These are phyloP conservation scores for Thereva nobilitata DNA, from an alignment of 2,888 invertebrate genomes.

Conservation along the genomic window DNA sequence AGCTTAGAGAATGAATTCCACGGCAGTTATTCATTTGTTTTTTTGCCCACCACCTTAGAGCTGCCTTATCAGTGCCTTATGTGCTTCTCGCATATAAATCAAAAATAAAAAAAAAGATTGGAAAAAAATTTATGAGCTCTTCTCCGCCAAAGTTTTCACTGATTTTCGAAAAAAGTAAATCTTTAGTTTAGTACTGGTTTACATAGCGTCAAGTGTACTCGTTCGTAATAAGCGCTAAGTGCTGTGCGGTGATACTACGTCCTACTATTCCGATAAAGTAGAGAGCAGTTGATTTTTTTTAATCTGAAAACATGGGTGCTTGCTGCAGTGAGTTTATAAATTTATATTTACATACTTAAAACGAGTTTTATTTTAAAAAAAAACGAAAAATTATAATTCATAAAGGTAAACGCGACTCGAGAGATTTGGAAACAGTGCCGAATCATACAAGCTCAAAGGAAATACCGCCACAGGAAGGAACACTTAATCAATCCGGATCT, in stretches of 20 bases:
- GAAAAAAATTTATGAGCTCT: too few relatives aligned
- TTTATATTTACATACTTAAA: background rate
- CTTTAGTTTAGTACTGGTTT: too few relatives aligned
- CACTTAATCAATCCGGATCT: constrained; percentile 13
- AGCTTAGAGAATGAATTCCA: constrained; percentile 2
- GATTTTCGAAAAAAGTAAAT: too few relatives aligned
- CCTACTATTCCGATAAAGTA: background rate
- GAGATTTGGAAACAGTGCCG: constrained; percentile 16
- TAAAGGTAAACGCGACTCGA: constrained; percentile 18
- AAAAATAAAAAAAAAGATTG: background rate
- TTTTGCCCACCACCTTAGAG: background rate
- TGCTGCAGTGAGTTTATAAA: constrained; percentile 20
- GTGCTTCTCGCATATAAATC: background rate
- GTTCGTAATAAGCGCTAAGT: too few relatives aligned
- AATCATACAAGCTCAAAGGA: constrained; percentile 5
- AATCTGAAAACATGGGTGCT: constrained; percentile 16
- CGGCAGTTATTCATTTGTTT: constrained; percentile 1
- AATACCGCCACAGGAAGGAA: constrained; percentile 7
- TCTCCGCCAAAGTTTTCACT: too few relatives aligned
- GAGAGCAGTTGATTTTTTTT: background rate
- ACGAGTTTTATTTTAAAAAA: too few relatives aligned
- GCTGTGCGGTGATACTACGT: too few relatives aligned
- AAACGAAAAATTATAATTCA: background rate
- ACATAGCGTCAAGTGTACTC: too few relatives aligned
- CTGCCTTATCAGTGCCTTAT: constrained; percentile 11